Conservation (phyloP, 2,113 vertebrate species). For the Notechis scutatus region DNA sequence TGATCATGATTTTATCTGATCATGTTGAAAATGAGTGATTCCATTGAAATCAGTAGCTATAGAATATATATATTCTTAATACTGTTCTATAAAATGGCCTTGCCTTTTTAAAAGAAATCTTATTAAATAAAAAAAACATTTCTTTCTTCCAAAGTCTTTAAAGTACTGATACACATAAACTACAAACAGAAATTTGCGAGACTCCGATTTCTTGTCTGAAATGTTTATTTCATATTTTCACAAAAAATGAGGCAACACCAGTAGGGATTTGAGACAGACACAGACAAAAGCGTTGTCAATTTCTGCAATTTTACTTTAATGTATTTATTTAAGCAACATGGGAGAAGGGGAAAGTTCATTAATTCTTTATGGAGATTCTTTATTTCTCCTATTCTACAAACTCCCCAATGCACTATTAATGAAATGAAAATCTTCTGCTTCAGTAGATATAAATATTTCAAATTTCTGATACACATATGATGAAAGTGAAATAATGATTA, state of each 20-base stretch:
- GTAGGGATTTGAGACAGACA: not conserved
- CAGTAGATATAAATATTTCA: not conserved
- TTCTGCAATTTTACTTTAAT: not conserved
- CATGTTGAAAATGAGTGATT: not conserved
- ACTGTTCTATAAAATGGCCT: not conserved
- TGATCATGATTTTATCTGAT: not conserved
- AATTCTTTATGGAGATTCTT: not conserved
- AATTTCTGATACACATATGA: not conserved
- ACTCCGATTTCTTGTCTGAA: not conserved
- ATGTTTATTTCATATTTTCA: not conserved
- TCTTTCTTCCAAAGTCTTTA: not conserved
- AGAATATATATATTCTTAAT: not conserved
- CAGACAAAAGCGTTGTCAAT: not conserved
- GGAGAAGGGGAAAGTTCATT: not conserved
- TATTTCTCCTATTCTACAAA: not conserved
- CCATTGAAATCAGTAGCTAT: not conserved
- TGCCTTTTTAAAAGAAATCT: not conserved
- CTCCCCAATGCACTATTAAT: not conserved
- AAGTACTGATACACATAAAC: not conserved
- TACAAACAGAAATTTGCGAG: slow-evolving; percentile 8
- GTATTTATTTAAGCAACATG: not conserved
- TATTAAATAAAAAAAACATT: slow-evolving; percentile 10
- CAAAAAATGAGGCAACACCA: not conserved
- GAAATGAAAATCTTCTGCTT: not conserved
- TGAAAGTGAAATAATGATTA: not conserved